These are phyloP conservation scores for Gastrophysa polygoni DNA, from an alignment of 2,888 invertebrate species.

Conservation along the genomic window DNA sequence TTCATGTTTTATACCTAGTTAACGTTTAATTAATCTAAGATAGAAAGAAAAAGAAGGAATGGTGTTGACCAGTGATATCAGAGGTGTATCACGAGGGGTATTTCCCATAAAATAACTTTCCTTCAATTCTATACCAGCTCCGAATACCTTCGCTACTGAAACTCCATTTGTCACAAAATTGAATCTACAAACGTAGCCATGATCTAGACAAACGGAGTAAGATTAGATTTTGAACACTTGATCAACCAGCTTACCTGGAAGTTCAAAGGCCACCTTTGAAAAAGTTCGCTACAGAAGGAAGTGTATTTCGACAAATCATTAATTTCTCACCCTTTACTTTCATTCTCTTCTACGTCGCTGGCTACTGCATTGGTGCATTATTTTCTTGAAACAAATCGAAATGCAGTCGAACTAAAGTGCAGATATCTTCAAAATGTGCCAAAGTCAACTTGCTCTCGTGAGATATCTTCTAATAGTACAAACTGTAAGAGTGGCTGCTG, in stretches of 20 bases:
- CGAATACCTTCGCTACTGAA: background rate
- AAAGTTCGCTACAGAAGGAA: too few relatives aligned
- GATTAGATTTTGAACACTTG: too few relatives aligned
- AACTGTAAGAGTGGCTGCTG: background rate
- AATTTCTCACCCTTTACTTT: background rate
- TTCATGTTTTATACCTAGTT: background rate
- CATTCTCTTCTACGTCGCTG: conserved; percentile 7
- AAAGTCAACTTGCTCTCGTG: background rate
- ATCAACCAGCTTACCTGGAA: too few relatives aligned
- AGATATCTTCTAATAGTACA: background rate
- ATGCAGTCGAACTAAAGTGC: background rate
- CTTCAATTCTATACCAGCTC: too few relatives aligned
- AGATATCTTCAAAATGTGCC: conserved; percentile 7
- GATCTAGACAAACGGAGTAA: too few relatives aligned
- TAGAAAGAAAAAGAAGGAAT: background rate
- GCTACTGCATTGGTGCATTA: background rate
- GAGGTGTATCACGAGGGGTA: background rate
- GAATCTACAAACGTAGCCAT: too few relatives aligned
- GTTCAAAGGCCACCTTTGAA: too few relatives aligned
- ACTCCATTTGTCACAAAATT: too few relatives aligned
- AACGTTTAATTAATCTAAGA: background rate
- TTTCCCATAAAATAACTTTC: background rate
- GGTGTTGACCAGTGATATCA: background rate
- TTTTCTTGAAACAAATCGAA: background rate
- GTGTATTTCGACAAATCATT: too few relatives aligned